phyloP scores from a whole-genome alignment of 2,113 vertebrate genomes.

The Crocuta crocuta region DNA sequence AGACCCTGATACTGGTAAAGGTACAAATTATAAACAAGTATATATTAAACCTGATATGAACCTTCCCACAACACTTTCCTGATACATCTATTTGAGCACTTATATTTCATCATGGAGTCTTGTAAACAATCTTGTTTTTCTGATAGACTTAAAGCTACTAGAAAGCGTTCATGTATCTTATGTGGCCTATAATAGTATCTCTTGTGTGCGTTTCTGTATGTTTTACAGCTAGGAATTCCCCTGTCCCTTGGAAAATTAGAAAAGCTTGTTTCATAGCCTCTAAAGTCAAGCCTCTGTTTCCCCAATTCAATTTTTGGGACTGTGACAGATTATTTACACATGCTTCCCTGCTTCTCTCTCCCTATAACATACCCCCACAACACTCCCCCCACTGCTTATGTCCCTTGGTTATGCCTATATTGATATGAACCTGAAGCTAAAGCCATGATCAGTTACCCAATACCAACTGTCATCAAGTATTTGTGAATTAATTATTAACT shows the following conservation, averaged over 20 bases:
- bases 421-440: background rate
- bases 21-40: slow-evolving; percentile 1
- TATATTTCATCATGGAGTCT: background rate
- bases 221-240: background rate
- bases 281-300: background rate
- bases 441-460: background rate
- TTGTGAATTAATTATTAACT: background rate
- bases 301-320: background rate
- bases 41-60: background rate
- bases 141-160: background rate
- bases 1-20: background rate
- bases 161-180: background rate
- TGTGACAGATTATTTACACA: background rate
- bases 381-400: background rate
- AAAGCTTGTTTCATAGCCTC: background rate
- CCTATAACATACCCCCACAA: background rate
- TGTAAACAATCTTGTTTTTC: background rate
- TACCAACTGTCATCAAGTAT: background rate
- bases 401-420: background rate
- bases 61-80: background rate
- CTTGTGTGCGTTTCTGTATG: background rate
- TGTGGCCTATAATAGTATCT: background rate
- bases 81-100: background rate
- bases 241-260: background rate
- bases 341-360: background rate